Evolutionary conservation across 2,888 invertebrate species (phyloP), one percentile per base, ranked within the genome.

Genomic region (Aphelenchoides bicaudatus): DNA sequence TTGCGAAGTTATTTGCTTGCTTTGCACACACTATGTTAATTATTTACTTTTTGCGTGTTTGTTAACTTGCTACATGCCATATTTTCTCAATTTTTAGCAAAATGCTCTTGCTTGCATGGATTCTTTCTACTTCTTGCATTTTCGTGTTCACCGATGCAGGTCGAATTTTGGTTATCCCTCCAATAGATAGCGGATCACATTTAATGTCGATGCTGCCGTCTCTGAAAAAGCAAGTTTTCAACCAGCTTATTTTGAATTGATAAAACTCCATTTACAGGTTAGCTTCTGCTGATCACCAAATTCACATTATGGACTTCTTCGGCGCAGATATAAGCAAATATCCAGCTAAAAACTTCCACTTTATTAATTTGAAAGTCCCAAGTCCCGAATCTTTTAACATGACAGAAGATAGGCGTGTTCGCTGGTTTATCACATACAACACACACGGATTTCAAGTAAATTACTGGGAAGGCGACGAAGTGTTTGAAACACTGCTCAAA

Each of bases 201-300:
- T 21, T 23, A 27, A 25, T 21, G 39, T 21, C 21, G 16, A 46
- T 51, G 52, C 21, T 25, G 37, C 16, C 16, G 10, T 51, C n/a
- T 30, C 25, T 51, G 16, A 47, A 16, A n/a, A 30, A 16, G 38
- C 25, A 19, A 47, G 38, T 8, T 23, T 34, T 39, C 34, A 4
- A 4, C 46, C 38, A 39, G 34, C 16, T 4, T 25, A 37, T 47
- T 39, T 46, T 48, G n/a, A n/a, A n/a, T n/a, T n/a, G n/a, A n/a
- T n/a, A n/a, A n/a, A n/a, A n/a, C n/a, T n/a, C n/a, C n/a, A n/a
- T n/a, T n/a, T n/a, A n/a, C n/a, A 52, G 52, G 8, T 25, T 52
- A 2, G 52, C 52, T 16, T n/a, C 46, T n/a, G 13, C 4, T n/a
- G 52, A 51, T 23, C 52, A 52, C 23, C 52, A 52, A 1, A 25